Evolutionary conservation across 2,888 invertebrate genomes (phyloP), one percentile per base, ranked within the genome.

Genomic region (Clunio marinus): DNA sequence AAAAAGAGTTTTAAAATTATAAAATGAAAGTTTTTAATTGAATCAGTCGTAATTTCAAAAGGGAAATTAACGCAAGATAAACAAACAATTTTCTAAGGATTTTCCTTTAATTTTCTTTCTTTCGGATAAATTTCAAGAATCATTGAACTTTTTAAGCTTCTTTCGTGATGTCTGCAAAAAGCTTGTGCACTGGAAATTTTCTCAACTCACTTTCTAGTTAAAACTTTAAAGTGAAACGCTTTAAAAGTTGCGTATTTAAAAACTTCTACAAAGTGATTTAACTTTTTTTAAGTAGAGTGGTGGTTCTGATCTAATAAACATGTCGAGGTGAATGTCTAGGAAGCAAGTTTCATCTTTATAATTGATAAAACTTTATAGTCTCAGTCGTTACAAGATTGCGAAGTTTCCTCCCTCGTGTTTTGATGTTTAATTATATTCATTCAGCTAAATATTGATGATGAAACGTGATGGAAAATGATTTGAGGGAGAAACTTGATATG

Each of bases 211-310:
- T n/a, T n/a, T n/a, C n/a, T n/a, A n/a, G n/a, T n/a, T n/a, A n/a
- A n/a, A n/a, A n/a, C n/a, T n/a, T n/a, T n/a, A n/a, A n/a, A n/a
- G n/a, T n/a, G n/a, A n/a, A n/a, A n/a, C n/a, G n/a, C n/a, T n/a
- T n/a, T n/a, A n/a, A n/a, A 22, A 51, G 22, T 51, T 51, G 51
- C 51, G 17, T 32, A 20, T 2, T 51, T 22, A 17, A 17, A 51
- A 51, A 51, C 51, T 51, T 22, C 51, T 51, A 51, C 2, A 51
- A 51, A 51, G 51, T 51, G 51, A 51, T 51, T 51, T 51, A 51
- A 7, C 17, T 41, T 41, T 51, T 20, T 51, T 51, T 51, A 17
- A 51, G 51, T n/a, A 51, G 51, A 17, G 35, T 32, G 17, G 51
- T 51, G 51, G 51, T n/a, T n/a, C 51, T 8, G n/a, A n/a, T 51